Evolutionary conservation across 1,140 invertebrate species (phyloP).

Genomic region (Diorhabda carinulata): DNA sequence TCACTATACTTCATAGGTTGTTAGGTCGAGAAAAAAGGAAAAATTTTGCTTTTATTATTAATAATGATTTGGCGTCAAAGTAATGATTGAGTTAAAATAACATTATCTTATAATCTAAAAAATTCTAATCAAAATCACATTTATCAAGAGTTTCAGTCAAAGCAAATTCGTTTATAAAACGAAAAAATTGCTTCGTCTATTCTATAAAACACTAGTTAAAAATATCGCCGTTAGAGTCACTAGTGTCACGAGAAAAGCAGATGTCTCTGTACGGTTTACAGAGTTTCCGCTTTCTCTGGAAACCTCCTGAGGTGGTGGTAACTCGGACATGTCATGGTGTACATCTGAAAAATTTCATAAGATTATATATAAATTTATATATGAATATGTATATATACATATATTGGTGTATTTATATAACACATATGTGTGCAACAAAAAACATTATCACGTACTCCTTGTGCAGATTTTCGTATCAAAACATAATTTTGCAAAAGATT

Average conservation of each 20-base stretch:
- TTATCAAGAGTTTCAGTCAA: conserved; percentile 30
- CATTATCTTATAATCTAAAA: not conserved
- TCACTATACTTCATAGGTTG: too few species aligned
- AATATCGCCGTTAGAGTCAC: conserved; percentile 17
- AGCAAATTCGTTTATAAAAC: conserved; percentile 36
- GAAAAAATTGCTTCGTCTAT: conserved; percentile 26
- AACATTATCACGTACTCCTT: not conserved
- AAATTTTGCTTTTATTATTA: too few species aligned
- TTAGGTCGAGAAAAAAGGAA: too few species aligned
- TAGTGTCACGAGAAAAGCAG: conserved; percentile 18
- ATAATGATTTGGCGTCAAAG: too few species aligned
- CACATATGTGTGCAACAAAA: conserved; percentile 10
- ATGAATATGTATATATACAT: not conserved
- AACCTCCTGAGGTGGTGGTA: conserved; percentile 20
- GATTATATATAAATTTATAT: not conserved
- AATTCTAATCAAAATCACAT: conserved; percentile 17
- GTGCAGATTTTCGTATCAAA: too few species aligned
- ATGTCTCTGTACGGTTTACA: conserved; percentile 6
- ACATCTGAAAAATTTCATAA: conserved; percentile 23
- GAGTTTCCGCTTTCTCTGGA: conserved; percentile 10
- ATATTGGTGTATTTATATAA: conserved; percentile 12
- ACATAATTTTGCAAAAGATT: too few species aligned
- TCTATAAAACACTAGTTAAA: conserved; percentile 25
- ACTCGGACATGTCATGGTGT: conserved; percentile 23
- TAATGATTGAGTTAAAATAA: not conserved